A percentile compares a stretch with the other conserved stretches of the same genome.
Conservation (phyloP, 2,797 vertebrate genomes). For the Malacoraja senta region DNA sequence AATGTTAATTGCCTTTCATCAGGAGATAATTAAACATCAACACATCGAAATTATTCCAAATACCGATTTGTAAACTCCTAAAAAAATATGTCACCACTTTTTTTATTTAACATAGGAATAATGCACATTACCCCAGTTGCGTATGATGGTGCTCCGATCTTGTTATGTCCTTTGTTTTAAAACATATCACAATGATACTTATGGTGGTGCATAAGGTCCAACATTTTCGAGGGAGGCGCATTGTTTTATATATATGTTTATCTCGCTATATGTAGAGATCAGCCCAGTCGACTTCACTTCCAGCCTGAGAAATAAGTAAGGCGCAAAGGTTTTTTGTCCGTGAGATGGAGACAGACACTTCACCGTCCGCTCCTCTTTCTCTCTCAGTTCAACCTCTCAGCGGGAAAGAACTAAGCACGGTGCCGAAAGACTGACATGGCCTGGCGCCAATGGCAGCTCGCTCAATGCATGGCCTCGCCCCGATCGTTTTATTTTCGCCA, state of each 20-base stretch:
- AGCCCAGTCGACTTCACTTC: background rate
- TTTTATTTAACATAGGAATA: background rate
- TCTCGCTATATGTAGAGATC: constrained; percentile 45
- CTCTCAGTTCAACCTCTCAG: constrained; percentile 1
- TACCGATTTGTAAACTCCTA: background rate
- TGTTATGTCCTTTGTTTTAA: constrained; percentile 75
- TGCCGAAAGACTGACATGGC: background rate
- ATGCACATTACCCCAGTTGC: constrained; percentile 63
- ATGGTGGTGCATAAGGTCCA: constrained; percentile 79
- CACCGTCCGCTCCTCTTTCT: background rate
- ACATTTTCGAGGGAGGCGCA: constrained; percentile 72
- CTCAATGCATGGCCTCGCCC: background rate
- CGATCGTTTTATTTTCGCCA: background rate
- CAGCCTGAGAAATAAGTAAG: constrained; percentile 26
- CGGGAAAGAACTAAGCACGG: background rate
- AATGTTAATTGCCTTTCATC: background rate
- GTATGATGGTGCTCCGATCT: constrained; percentile 68
- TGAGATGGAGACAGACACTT: background rate
- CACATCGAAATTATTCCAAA: constrained; percentile 41
- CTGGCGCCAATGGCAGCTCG: background rate
- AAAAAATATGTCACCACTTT: constrained; percentile 9
- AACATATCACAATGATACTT: constrained; percentile 76
- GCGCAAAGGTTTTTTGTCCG: background rate
- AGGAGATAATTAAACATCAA: constrained; percentile 40
- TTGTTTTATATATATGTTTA: constrained; percentile 47